These are phyloP conservation scores for Dynastes maya DNA, from an alignment of 2,888 invertebrate genomes.

Conservation along the genomic window DNA sequence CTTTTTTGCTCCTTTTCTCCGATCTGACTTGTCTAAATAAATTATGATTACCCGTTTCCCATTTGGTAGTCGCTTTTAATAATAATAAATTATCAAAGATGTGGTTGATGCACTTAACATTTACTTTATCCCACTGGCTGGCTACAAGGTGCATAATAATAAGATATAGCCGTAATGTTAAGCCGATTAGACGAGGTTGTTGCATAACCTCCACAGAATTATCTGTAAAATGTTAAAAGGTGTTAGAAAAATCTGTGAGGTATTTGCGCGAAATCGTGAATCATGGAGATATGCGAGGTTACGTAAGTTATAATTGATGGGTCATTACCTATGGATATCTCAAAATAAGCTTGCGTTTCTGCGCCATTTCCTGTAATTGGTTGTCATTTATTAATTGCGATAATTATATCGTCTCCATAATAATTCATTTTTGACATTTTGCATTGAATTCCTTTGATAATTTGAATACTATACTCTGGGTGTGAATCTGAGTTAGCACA, in stretches of 20 bases:
- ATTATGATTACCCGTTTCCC: constrained; percentile 28
- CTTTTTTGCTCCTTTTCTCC: background rate
- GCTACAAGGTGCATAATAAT: background rate
- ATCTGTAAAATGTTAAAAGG: constrained; percentile 26
- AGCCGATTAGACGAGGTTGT: background rate
- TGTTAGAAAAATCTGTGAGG: background rate
- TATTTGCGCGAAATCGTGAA: constrained; percentile 15
- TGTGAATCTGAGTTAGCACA: too few species aligned
- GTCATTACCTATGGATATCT: too few species aligned
- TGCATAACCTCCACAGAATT: constrained; percentile 2
- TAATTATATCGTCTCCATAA: too few species aligned
- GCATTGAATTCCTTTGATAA: too few species aligned
- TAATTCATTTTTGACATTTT: too few species aligned
- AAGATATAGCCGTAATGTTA: background rate
- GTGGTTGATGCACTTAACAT: constrained; percentile 24
- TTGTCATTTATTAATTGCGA: too few species aligned
- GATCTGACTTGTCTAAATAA: constrained; percentile 18
- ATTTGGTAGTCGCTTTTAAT: constrained; percentile 12
- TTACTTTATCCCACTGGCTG: background rate
- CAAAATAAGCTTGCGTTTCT: too few species aligned
- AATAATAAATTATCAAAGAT: constrained; percentile 25
- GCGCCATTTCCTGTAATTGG: too few species aligned
- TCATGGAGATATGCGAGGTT: constrained; percentile 9
- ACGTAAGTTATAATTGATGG: background rate
- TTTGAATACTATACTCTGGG: too few species aligned